Percentiles rank a stretch among this genome's conserved stretches.
These are phyloP conservation scores for Scolopax bukidnonensis DNA, from an alignment of 2,797 vertebrate species.

Conservation along the genomic window DNA sequence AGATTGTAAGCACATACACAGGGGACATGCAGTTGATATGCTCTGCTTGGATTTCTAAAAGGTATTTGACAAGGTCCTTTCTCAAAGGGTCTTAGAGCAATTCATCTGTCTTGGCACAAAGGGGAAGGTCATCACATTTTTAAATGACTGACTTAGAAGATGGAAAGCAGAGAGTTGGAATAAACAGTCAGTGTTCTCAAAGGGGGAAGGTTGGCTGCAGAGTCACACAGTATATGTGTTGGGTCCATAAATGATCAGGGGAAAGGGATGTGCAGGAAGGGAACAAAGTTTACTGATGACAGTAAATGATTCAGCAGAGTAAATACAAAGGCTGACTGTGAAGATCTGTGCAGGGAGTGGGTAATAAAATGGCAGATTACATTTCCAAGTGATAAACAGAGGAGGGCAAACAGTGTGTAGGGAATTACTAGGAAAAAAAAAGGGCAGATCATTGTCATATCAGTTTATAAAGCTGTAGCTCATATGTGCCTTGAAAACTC, in stretches of 20 bases:
- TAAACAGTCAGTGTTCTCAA: not conserved
- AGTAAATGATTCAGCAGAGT: not conserved
- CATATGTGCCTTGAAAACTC: not conserved
- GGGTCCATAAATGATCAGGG: not conserved
- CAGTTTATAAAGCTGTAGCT: not conserved
- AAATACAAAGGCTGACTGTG: not conserved
- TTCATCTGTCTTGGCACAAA: not conserved
- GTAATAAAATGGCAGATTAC: not conserved
- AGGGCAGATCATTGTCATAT: not conserved
- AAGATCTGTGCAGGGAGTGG: not conserved
- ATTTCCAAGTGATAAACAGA: not conserved
- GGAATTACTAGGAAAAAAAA: not conserved
- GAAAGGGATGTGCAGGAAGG: not conserved
- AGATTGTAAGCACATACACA: not conserved
- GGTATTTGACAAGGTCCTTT: not conserved
- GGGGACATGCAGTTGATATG: not conserved
- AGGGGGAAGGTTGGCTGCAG: not conserved
- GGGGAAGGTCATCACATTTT: not conserved
- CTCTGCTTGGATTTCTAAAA: not conserved
- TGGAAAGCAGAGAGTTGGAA: not conserved
- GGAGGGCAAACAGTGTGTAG: not conserved
- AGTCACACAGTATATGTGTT: fast-evolving
- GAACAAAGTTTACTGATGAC: not conserved
- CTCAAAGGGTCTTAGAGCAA: not conserved
- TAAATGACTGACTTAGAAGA: not conserved